These are phyloP conservation scores for Diorhabda sublineata DNA, from an alignment of 1,140 invertebrate species.

Conservation along the genomic window DNA sequence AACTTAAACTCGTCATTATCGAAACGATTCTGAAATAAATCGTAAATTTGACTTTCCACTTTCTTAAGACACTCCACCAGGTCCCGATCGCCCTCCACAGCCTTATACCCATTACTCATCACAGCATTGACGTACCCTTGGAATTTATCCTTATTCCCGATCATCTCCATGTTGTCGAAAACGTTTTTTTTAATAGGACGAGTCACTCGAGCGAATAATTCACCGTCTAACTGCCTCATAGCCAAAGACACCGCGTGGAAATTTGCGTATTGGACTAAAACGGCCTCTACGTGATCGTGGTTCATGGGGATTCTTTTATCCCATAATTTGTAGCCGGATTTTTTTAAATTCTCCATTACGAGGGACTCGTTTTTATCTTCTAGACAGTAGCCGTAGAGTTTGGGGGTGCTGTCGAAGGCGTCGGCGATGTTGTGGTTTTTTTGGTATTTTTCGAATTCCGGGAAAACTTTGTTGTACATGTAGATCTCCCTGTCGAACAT, in stretches of 20 bases:
- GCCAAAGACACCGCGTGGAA: conserved; percentile 54
- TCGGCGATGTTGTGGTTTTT: conserved; percentile 23
- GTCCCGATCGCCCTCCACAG: conserved; percentile 14
- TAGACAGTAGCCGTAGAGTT: conserved; percentile 42
- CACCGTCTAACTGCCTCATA: conserved; percentile 46
- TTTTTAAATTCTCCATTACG: conserved; percentile 21
- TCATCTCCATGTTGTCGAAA: conserved; percentile 21
- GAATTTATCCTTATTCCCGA: conserved; percentile 3
- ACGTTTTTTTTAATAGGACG: conserved; percentile 30
- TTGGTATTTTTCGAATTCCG: conserved; percentile 25
- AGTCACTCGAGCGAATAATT: conserved; percentile 36
- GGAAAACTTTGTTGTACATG: conserved; percentile 28
- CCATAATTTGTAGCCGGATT: conserved; percentile 47
- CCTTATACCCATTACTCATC: conserved; percentile 20
- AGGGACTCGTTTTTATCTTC: conserved; percentile 47
- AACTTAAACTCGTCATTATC: conserved; percentile 19
- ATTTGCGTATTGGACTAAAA: conserved; percentile 51
- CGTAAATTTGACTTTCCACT: conserved; percentile 11
- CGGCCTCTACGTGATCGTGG: conserved; percentile 47
- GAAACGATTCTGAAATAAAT: conserved; percentile 16
- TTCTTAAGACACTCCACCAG: conserved; percentile 22
- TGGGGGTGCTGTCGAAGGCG: conserved; percentile 34
- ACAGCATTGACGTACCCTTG: conserved; percentile 35
- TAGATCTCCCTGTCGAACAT: conserved; percentile 32
- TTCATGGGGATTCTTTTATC: conserved; percentile 49